A percentile compares a stretch with the other conserved stretches of the same genome.
Conservation (phyloP, 2,113 vertebrate species). For the Verasper variegatus region DNA sequence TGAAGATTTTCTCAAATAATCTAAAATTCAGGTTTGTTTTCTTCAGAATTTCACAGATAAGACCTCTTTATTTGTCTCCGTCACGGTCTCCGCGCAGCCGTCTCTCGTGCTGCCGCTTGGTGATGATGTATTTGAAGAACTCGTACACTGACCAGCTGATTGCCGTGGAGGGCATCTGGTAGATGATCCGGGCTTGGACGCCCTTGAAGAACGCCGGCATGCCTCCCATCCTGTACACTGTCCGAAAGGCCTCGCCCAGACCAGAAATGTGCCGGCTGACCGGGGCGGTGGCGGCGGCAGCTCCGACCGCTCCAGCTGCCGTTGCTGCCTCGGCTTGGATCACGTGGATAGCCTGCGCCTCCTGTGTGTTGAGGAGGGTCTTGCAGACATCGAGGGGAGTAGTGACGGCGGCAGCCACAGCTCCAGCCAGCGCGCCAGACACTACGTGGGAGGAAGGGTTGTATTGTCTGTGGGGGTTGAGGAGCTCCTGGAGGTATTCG, state of each 20-base stretch:
- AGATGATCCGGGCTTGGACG: conserved; percentile 93
- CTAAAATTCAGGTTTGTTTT: neutral
- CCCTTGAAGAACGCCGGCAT: conserved; percentile 95
- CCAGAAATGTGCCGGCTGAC: conserved; percentile 90
- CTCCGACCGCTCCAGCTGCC: neutral
- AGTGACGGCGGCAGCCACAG: conserved; percentile 91
- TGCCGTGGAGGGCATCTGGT: conserved; percentile 98
- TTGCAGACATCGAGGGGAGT: conserved; percentile 99
- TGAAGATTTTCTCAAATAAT: too few relatives aligned
- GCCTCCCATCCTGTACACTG: conserved; percentile 94
- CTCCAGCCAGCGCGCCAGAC: conserved; percentile 93
- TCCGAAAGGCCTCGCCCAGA: conserved; percentile 95
- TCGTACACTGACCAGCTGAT: conserved; percentile 99
- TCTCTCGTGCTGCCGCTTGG: conserved; percentile 89
- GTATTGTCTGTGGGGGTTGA: conserved; percentile 98
- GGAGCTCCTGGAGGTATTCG: conserved; percentile 95
- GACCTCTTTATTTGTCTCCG: conserved; percentile 42
- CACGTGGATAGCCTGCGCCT: conserved; percentile 88
- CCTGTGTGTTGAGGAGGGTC: conserved; percentile 98
- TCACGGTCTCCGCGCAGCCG: conserved; percentile 68
- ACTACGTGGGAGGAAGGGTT: conserved; percentile 93
- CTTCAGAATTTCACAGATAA: conserved; percentile 1
- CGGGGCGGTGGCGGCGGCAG: neutral
- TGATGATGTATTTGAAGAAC: conserved; percentile 98
- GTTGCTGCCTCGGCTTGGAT: conserved; percentile 34